Evolutionary conservation across 2,888 invertebrate genomes (phyloP).

Genomic region (Luperina nickerlii): DNA sequence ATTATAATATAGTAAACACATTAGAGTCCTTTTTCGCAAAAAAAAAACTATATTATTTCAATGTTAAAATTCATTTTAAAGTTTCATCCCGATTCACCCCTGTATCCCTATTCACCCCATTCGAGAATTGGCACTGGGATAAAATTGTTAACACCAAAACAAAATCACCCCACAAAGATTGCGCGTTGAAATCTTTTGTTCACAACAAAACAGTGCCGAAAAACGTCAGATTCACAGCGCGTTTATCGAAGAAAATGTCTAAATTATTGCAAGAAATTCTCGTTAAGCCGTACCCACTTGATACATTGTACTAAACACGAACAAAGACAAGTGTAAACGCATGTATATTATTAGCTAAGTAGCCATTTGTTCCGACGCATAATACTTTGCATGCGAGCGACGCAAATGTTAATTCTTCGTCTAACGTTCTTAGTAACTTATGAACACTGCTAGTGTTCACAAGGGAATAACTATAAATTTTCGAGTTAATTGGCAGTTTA

Average conservation of each 20-base stretch:
- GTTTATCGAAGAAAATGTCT: constrained; percentile 16
- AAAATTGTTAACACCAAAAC: not conserved
- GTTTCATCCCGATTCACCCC: too few species aligned
- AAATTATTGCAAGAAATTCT: constrained; percentile 26
- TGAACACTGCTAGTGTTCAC: constrained; percentile 46
- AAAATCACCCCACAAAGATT: not conserved
- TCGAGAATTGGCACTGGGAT: too few species aligned
- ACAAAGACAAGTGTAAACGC: constrained; percentile 38
- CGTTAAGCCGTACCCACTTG: not conserved
- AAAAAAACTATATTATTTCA: too few species aligned
- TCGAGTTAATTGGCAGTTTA: constrained; percentile 55
- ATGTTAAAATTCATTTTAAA: too few species aligned
- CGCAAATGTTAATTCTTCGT: constrained; percentile 55
- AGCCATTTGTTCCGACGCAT: constrained; percentile 41
- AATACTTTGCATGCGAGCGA: constrained; percentile 49
- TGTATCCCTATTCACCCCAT: too few species aligned
- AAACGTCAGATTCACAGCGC: not conserved
- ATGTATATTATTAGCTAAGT: constrained; percentile 49
- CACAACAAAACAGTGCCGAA: constrained; percentile 7
- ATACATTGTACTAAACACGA: constrained; percentile 23
- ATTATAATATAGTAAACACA: too few species aligned
- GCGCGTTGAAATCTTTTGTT: constrained; percentile 35
- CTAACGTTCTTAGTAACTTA: constrained; percentile 58
- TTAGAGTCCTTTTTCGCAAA: too few species aligned
- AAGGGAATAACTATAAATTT: constrained; percentile 60